Conservation (phyloP, 2,113 vertebrate genomes). For the Columba janthina region DNA sequence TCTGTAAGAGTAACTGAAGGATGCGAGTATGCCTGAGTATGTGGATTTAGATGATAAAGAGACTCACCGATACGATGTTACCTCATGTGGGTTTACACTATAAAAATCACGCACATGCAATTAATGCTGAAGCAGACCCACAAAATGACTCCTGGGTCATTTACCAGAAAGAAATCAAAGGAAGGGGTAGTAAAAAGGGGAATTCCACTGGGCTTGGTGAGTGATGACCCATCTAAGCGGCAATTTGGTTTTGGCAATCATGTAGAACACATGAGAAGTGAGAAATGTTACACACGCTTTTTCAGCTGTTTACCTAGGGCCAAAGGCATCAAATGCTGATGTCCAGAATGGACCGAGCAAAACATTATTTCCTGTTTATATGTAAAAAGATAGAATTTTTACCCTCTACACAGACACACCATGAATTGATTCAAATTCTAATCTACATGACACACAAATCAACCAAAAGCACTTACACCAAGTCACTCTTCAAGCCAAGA, state of each 20-base stretch:
- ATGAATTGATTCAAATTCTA: neutral
- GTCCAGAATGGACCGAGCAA: neutral
- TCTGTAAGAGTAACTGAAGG: neutral
- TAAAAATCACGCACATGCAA: neutral
- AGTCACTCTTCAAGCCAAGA: neutral
- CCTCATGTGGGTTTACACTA: neutral
- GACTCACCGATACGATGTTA: neutral
- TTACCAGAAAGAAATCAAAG: neutral
- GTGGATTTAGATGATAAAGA: neutral
- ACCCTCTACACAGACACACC: neutral
- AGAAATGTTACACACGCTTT: neutral
- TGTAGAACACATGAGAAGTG: neutral
- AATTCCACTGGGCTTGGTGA: neutral
- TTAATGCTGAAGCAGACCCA: neutral
- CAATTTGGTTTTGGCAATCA: neutral
- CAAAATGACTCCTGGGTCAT: accelerated
- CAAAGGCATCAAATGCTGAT: neutral
- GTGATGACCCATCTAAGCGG: accelerated
- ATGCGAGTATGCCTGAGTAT: neutral
- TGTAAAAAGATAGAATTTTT: neutral
- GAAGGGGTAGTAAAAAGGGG: neutral
- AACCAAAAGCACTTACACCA: neutral
- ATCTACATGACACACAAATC: neutral
- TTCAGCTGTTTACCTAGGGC: neutral
- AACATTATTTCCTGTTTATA: neutral